Percentiles rank a stretch among this genome's conserved stretches.
phyloP scores from a whole-genome alignment of 2,888 invertebrate genomes.

The Melipona beecheii region DNA sequence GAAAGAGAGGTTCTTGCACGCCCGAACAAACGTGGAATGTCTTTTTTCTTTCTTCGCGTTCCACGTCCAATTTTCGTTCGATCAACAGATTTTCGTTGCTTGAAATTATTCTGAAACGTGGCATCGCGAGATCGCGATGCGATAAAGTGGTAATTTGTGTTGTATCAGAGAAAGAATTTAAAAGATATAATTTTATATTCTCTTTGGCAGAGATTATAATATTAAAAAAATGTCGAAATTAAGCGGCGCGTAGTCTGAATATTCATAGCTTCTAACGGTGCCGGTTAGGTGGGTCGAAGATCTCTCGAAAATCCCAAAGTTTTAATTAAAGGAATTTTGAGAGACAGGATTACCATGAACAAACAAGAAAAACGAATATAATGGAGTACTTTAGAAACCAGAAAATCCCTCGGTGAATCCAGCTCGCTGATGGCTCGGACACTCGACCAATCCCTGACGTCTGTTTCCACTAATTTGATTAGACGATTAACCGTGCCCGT shows the following conservation, averaged over 20 bases:
- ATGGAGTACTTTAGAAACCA: slow-evolving; percentile 10
- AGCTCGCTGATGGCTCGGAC: slow-evolving; percentile 44
- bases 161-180: no score
- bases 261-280: no score
- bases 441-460: slow-evolving; percentile 45
- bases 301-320: neutral
- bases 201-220: no score
- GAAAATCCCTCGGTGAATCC: slow-evolving; percentile 43
- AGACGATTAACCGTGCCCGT: slow-evolving; percentile 62
- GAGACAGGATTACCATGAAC: neutral
- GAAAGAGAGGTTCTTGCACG: neutral
- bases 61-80: neutral
- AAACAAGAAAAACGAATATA: neutral
- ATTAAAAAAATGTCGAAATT: no score
- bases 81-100: neutral
- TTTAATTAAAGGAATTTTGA: no score
- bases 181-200: no score
- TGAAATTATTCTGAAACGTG: neutral
- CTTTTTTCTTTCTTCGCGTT: neutral
- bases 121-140: no score
- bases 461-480: slow-evolving; percentile 67
- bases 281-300: no score
- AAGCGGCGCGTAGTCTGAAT: no score
- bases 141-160: no score
- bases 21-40: neutral